Conservation (phyloP, 2,113 vertebrate genomes). For the Asarcornis scutulata region DNA sequence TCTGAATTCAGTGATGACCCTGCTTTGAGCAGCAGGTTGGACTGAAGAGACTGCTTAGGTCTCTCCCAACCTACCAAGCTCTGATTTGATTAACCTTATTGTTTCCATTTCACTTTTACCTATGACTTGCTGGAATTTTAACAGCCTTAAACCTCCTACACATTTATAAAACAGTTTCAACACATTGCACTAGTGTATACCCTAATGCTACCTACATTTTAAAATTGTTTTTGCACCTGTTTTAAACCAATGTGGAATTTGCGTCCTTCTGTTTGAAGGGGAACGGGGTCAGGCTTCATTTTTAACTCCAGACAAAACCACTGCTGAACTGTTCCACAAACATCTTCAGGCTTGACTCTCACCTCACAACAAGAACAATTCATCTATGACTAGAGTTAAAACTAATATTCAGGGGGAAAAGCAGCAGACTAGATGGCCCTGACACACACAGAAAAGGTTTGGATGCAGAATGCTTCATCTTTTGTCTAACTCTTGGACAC, state of each 20-base stretch:
- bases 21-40: not conserved
- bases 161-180: not conserved
- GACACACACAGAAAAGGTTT: not conserved
- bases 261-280: not conserved
- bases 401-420: not conserved
- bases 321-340: not conserved
- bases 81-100: not conserved
- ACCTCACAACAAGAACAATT: not conserved
- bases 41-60: not conserved
- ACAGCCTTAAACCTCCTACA: not conserved
- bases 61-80: not conserved
- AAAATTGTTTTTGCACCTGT: not conserved
- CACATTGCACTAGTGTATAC: not conserved
- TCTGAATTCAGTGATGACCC: not conserved
- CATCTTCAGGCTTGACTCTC: not conserved
- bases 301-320: not conserved
- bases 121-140: not conserved
- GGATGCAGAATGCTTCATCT: not conserved
- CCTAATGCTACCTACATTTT: not conserved
- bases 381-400: not conserved
- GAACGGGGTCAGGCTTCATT: fast-evolving
- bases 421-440: not conserved
- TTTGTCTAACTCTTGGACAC: not conserved
- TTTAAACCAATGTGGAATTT: not conserved
- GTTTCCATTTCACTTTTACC: not conserved